These are phyloP conservation scores for Chrysemys picta DNA, from an alignment of 2,113 vertebrate genomes.

Conservation along the genomic window DNA sequence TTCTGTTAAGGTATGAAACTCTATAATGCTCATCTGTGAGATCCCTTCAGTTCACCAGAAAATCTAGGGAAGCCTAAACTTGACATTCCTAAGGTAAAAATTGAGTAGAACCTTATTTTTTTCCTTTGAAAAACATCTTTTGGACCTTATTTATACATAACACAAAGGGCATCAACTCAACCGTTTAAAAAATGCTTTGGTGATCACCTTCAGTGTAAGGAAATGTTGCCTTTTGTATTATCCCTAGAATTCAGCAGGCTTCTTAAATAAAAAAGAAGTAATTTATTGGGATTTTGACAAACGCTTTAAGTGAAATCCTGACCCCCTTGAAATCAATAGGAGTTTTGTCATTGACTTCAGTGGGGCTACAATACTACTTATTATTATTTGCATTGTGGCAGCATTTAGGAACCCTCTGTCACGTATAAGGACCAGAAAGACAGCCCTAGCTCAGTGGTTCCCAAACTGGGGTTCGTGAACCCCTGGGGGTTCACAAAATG, in stretches of 20 bases:
- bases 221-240: not conserved
- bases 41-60: not conserved
- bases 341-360: not conserved
- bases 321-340: not conserved
- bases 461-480: too few species aligned
- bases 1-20: not conserved
- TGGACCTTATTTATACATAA: not conserved
- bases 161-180: not conserved
- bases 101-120: not conserved
- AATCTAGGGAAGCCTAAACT: not conserved
- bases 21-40: not conserved
- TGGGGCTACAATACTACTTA: not conserved
- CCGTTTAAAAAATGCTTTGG: not conserved
- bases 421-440: not conserved
- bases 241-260: not conserved
- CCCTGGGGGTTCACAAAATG: too few species aligned
- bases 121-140: not conserved
- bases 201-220: not conserved
- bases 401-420: not conserved
- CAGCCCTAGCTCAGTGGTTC: not conserved
- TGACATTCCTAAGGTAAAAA: not conserved
- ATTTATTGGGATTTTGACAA: not conserved
- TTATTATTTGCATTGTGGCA: not conserved
- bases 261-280: not conserved
- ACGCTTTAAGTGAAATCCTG: not conserved